Percentiles rank a stretch among this genome's conserved stretches.
These are phyloP conservation scores for Troides helena DNA, from an alignment of 2,888 invertebrate species.

Conservation along the genomic window DNA sequence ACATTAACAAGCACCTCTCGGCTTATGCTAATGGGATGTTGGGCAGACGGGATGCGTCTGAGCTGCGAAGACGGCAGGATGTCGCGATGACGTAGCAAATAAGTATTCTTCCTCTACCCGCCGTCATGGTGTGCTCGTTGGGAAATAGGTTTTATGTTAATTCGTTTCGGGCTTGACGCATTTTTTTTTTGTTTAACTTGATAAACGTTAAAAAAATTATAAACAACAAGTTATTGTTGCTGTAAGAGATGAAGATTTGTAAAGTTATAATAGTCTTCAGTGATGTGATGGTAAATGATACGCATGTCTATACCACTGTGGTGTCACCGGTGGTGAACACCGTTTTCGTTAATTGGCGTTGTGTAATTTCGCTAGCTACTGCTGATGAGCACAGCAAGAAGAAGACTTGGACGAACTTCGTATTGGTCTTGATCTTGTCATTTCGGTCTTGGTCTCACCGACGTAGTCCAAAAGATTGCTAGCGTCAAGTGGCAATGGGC, in stretches of 20 bases:
- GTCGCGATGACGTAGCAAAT: conserved; percentile 48
- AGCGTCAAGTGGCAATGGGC: too few relatives aligned
- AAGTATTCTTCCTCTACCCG: conserved; percentile 26
- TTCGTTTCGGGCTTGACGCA: conserved; percentile 10
- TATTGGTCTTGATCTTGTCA: too few relatives aligned
- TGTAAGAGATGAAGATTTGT: neutral
- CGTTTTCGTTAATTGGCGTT: too few relatives aligned
- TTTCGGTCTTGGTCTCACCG: too few relatives aligned
- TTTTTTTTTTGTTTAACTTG: neutral
- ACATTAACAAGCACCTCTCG: conserved; percentile 36
- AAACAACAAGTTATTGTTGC: neutral
- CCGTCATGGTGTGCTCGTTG: conserved; percentile 26
- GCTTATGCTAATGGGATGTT: conserved; percentile 47
- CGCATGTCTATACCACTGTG: too few relatives aligned
- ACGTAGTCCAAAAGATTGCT: too few relatives aligned
- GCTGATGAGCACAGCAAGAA: too few relatives aligned
- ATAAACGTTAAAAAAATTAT: neutral
- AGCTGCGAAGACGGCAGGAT: conserved; percentile 46
- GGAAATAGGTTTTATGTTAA: conserved; percentile 31
- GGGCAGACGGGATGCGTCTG: conserved; percentile 36
- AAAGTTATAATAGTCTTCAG: too few relatives aligned
- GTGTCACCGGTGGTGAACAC: too few relatives aligned
- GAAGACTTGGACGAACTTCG: too few relatives aligned
- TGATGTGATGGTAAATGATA: too few relatives aligned
- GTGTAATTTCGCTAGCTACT: too few relatives aligned